Evolutionary conservation across 2,888 invertebrate species (phyloP), one percentile per base, ranked within the genome.

Genomic region (Himalopsyche japonica): DNA sequence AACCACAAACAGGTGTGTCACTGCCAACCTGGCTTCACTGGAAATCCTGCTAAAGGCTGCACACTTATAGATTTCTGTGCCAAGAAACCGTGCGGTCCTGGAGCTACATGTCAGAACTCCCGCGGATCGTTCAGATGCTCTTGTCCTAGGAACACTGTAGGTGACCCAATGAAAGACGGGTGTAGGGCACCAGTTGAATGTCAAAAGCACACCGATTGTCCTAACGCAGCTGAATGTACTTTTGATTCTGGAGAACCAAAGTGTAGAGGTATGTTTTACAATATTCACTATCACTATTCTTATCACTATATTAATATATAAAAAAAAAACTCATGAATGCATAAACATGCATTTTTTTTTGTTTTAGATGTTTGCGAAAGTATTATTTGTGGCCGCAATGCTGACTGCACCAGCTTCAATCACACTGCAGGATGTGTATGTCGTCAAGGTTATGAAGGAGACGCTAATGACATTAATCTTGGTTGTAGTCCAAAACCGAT

Each of bases 11-110:
- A 96, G 89, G 93, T 93, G 76, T 92, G 91, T 89, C 95, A 96
- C 88, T 98, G 98, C 89, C 97, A 97, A 90, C 97, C 97, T 15
- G 97, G 97, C 0, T 97, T 94, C 88, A 96, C 96, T 0, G 97
- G 97, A 3, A 95, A 97, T 89, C 95, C 97, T 2, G 91, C 93
- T 12, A 91, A 91, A 37, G 95, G 95, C 30, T 98, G 98, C 88
- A 91, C 93, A 81, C 91, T 95, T 81, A 94, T 97, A 82, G 96
- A 97, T 90, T 96, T 95, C 90, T 98, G 97, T 89, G 93, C 93
- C 79, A 94, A 94, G 87, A 93, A 94, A 70, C 97, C 97, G 8
- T 97, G 97, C 89, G 97, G 96, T 5, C 94, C 95, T 77, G 96
- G 96, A 83, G 96, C 97, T 0, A 91, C 93, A 86, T 98, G 98